Conservation (phyloP, 1,140 invertebrate species). For the Psix sp. region DNA sequence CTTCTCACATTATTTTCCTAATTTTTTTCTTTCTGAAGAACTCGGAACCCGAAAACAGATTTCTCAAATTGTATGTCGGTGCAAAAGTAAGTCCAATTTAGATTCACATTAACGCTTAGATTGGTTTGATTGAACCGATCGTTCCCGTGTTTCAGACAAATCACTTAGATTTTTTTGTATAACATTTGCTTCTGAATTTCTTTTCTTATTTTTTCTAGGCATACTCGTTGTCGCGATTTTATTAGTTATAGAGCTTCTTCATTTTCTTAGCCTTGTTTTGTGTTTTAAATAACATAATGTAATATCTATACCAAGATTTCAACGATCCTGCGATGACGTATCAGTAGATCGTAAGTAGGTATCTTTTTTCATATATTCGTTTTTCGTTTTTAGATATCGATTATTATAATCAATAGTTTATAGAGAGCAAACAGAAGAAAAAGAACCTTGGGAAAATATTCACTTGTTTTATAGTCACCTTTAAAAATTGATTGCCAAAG, state of each 20-base stretch:
- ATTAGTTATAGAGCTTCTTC: neutral
- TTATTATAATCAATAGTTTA: slow-evolving; percentile 31
- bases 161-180: no score
- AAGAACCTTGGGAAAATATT: slow-evolving; percentile 27
- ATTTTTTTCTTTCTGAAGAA: slow-evolving; percentile 9
- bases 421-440: slow-evolving; percentile 55
- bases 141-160: no score
- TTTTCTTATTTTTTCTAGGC: no score
- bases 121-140: no score
- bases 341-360: slow-evolving; percentile 56
- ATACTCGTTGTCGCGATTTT: no score
- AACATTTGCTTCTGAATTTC: no score
- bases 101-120: no score
- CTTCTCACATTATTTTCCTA: neutral
- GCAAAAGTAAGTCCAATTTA: neutral
- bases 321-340: slow-evolving; percentile 37
- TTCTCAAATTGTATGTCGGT: slow-evolving; percentile 22
- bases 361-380: slow-evolving; percentile 25
- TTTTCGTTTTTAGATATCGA: slow-evolving; percentile 8
- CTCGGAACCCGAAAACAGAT: slow-evolving; percentile 10
- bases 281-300: slow-evolving; percentile 10
- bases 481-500: slow-evolving; percentile 32
- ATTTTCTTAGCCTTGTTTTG: no score
- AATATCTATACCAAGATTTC: slow-evolving; percentile 31
- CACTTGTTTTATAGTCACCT: slow-evolving; percentile 8